Evolutionary conservation across 2,113 vertebrate genomes (phyloP), one percentile per base, ranked within the genome.

Genomic region (Bagarius yarrelli): DNA sequence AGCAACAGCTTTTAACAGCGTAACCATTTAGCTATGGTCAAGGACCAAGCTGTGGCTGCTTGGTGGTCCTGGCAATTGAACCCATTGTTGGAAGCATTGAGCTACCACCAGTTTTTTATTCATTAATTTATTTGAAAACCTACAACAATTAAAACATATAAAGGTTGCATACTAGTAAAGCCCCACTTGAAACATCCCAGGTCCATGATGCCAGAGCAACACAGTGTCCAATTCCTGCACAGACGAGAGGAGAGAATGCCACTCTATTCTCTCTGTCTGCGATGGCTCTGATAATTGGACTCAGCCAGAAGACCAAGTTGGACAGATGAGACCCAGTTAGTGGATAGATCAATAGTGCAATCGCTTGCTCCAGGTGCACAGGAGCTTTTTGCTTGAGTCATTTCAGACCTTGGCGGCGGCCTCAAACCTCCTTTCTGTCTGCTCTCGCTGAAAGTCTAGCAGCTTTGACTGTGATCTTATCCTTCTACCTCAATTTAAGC

Each of bases 221-320:
- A 44, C 16, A 74, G 55, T n/a, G 86, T 90, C 53, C 71, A 67
- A 67, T 81, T 76, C 72, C 80, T 47, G 74, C 61, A 93, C 90
- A 90, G 91, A 92, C 92, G 88, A 90, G 80, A 85, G 90, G 90
- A 91, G 89, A 88, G 89, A 87, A 90, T 91, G 90, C 89, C 91
- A 89, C 86, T 91, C 64, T 83, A 80, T 85, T 88, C 88, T 79
- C 71, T 85, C 73, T 67, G 85, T 81, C 88, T 85, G 86, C 89
- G 90, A 91, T 88, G 88, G 86, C 89, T 92, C 87, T 91, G 89
- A 92, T 92, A 92, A 93, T 91, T 92, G 91, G 90, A 93, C 90
- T 89, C 89, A 64, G 88, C 92, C 87, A 87, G 87, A 85, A 75
- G 89, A 89, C 86, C 85, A 77, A 87, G 83, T 84, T 86, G 89